These are phyloP conservation scores for Adelges cooleyi DNA, from an alignment of 1,140 invertebrate species.

Conservation along the genomic window DNA sequence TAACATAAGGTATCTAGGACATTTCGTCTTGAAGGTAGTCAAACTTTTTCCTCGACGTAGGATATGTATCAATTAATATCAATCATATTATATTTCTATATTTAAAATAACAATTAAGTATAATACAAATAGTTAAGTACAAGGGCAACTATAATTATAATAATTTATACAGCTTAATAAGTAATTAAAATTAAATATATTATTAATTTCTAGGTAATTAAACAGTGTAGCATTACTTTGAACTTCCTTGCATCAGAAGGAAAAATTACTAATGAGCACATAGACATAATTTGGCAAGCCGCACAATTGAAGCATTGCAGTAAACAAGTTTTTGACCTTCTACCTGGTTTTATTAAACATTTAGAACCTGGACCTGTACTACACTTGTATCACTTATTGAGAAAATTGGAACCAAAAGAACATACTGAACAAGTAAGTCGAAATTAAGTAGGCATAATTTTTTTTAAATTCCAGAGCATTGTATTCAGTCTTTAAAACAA, in stretches of 20 bases:
- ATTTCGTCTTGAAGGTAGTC: too few species aligned
- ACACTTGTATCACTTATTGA: slow-evolving; percentile 73
- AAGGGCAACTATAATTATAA: too few species aligned
- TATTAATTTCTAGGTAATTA: too few species aligned
- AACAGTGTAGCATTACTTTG: slow-evolving; percentile 84
- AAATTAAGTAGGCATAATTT: too few species aligned
- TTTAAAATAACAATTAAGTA: too few species aligned
- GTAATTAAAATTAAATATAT: too few species aligned
- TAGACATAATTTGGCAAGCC: slow-evolving; percentile 87
- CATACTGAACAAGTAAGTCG: slow-evolving; percentile 65
- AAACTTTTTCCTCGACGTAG: too few species aligned
- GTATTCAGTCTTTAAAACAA: not conserved
- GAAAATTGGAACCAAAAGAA: slow-evolving; percentile 72
- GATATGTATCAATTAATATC: too few species aligned
- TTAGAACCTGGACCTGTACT: slow-evolving; percentile 73
- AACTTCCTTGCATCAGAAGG: slow-evolving; percentile 86
- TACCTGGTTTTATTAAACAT: slow-evolving; percentile 81
- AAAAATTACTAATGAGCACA: slow-evolving; percentile 77
- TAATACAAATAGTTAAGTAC: too few species aligned
- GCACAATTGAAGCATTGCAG: slow-evolving; percentile 89
- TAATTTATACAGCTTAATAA: too few species aligned
- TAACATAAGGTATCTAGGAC: too few species aligned
- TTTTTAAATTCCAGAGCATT: not conserved
- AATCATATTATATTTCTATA: too few species aligned
- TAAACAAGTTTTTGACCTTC: slow-evolving; percentile 79